A percentile compares a stretch with the other conserved stretches of the same genome.
phyloP scores from a whole-genome alignment of 2,797 vertebrate genomes.

The Danio tinwini region DNA sequence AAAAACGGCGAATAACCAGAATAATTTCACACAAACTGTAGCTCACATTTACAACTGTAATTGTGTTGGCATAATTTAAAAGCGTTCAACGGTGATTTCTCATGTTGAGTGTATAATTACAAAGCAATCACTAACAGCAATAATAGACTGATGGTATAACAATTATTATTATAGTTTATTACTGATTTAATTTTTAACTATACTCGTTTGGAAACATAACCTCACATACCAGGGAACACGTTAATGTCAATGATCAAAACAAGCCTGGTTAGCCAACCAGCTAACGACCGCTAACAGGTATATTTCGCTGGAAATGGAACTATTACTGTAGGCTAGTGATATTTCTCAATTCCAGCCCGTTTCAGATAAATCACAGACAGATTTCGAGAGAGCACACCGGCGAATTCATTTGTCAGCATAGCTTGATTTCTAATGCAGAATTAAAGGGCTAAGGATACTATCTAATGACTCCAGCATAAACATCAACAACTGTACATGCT shows the following conservation, averaged over 20 bases:
- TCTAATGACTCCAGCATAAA: not conserved
- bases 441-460: not conserved
- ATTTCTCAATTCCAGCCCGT: not conserved
- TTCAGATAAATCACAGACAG: not conserved
- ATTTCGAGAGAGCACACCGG: not conserved
- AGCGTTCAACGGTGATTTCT: not conserved
- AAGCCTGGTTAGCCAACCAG: not conserved
- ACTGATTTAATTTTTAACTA: not conserved
- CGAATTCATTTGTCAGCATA: not conserved
- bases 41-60: not conserved
- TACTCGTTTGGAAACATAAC: not conserved
- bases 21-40: not conserved
- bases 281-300: not conserved
- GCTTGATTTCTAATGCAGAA: not conserved
- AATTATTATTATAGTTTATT: too few relatives aligned
- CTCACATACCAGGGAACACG: not conserved
- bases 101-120: not conserved
- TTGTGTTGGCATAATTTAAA: not conserved
- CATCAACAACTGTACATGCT: not conserved
- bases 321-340: not conserved
- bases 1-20: not conserved
- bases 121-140: not conserved
- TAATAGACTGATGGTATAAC: too few relatives aligned
- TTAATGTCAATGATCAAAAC: conserved; percentile 1
- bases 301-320: not conserved